Percentiles rank a stretch among this genome's conserved stretches.
Evolutionary conservation across 2,113 vertebrate species (phyloP).

Genomic region (Boleophthalmus pectinirostris): DNA sequence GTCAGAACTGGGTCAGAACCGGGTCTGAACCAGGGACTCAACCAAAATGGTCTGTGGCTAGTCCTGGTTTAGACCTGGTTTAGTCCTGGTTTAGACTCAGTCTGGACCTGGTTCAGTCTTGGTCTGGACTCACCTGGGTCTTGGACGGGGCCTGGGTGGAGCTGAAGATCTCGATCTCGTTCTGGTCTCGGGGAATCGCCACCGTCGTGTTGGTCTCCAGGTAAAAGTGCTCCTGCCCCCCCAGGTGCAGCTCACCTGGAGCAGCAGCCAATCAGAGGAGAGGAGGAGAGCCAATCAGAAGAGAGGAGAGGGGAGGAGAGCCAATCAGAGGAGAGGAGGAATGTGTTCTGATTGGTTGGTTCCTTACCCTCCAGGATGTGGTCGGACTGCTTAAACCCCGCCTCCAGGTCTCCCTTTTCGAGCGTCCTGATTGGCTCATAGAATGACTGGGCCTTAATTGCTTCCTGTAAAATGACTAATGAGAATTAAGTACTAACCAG

Average conservation of each 20-base stretch:
- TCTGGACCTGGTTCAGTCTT: too few species aligned
- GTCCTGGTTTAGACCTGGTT: background rate
- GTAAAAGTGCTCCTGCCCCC: conserved; percentile 97
- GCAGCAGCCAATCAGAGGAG: background rate
- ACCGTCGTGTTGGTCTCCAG: conserved; percentile 91
- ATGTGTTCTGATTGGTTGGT: background rate
- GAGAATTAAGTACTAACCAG: background rate
- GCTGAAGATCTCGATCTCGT: conserved; percentile 92
- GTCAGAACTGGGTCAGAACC: too few species aligned
- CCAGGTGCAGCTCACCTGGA: conserved; percentile 88
- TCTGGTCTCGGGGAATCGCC: conserved; percentile 89
- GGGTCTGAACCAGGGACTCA: background rate
- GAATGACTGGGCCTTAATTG: conserved; percentile 89
- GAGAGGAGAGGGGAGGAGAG: background rate
- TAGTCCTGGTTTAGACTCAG: background rate
- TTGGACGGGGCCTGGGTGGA: conserved; percentile 84
- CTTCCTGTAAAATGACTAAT: conserved; percentile 79
- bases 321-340: background rate
- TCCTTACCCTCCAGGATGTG: conserved; percentile 85
- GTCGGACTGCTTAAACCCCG: conserved; percentile 90
- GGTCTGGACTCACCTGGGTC: conserved; percentile 21
- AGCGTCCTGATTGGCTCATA: conserved; percentile 80
- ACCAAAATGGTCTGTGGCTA: too few species aligned
- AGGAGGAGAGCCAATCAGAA: background rate
- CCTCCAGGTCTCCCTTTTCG: conserved; percentile 84